Base-by-base conservation (phyloP, 2,888 invertebrate genomes). In the Mythimna pallens region DNA sequence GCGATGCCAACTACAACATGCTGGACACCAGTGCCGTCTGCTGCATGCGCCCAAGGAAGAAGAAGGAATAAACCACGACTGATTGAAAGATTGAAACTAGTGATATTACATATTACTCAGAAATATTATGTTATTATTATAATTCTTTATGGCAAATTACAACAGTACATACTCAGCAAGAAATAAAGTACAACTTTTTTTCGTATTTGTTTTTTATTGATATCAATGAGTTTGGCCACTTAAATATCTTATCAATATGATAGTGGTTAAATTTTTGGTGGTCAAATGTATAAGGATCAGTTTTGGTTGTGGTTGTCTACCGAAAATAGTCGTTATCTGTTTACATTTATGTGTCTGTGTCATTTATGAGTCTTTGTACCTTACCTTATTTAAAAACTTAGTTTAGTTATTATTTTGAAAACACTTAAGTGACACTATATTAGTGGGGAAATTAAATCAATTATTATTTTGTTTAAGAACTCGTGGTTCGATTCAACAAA, bases 1-100 rank as follows among this genome's bases (percentile, higher is more conserved):
- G 98, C 22, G 95, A 96, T 67, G 97, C 98, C 7, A 97, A 98
- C 86, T 98, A 98, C 89, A 98, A 98, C 89, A 96, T 97, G 96
- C 89, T 97, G 59, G 96, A 95, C 69, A 93, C 96, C 71, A 96
- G 92, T 89, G 82, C 92, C 78, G 93, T 96, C 83, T 89, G 95
- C 89, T 95, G 95, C 90, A 94, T 95, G 93, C 94, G 95, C 55
- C 95, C 95, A 1, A 93, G 95, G 82, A 96, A 95, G 94, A 95
- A 95, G 95, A 95, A 96, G 89, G 83, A 87, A 72, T 76, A 64
- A 69, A 43, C 55, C 25, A 58, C 8, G 10, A 50, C 58, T 57
- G 47, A 47, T n/a, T 52, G 50, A 50, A 50, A 9, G 36, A 78
- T 50, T 17, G 6, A 50, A 52, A 58, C 22, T 10, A 22, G 57